Base-by-base conservation (phyloP, 1,140 invertebrate species). In the Chironomus tepperi region DNA sequence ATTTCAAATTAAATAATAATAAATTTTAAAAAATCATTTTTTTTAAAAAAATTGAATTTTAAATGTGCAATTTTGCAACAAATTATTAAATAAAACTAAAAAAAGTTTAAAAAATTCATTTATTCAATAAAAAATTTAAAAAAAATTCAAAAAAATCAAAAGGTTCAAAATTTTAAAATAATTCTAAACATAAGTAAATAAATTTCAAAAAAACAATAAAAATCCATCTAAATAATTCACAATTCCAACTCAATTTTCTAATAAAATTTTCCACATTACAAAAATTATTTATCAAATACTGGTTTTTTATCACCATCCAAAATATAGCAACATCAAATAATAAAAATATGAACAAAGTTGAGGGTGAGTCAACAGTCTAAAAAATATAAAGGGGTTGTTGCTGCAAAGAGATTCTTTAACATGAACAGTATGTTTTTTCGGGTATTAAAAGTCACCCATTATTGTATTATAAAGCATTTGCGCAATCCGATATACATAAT, bases 391-490 rank as follows among this genome's bases (percentile, higher is more conserved):
- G 47, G 47, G 47, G 47, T 57, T 57, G 47, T 15, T 34, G 24
- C 24, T 34, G 24, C 24, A 5, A 34, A 5, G 5, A 12, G n/a
- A 57, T 57, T n/a, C n/a, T 57, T 57, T 12, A 57, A 57, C 47
- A 57, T n/a, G 47, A 57, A 57, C 47, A 57, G 47, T 57, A 57
- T 57, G 47, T n/a, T 57, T 57, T 57, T 57, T 34, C 24, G 24
- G 47, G 12, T 57, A 57, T 57, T 12, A 57, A 57, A 57, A 57
- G 47, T 57, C 47, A 57, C 47, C 47, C 47, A 57, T 57, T 57
- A 57, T 57, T 57, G 47, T 57, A 57, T 57, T 57, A 57, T 57
- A n/a, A 57, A n/a, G 47, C 47, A 57, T 57, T 57, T 57, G 47
- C 47, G 47, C 47, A 57, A 57, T 57, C 47, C 47, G 47, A 57